These are phyloP conservation scores for Gadus chalcogrammus DNA, from an alignment of 2,113 vertebrate genomes.

Conservation along the genomic window DNA sequence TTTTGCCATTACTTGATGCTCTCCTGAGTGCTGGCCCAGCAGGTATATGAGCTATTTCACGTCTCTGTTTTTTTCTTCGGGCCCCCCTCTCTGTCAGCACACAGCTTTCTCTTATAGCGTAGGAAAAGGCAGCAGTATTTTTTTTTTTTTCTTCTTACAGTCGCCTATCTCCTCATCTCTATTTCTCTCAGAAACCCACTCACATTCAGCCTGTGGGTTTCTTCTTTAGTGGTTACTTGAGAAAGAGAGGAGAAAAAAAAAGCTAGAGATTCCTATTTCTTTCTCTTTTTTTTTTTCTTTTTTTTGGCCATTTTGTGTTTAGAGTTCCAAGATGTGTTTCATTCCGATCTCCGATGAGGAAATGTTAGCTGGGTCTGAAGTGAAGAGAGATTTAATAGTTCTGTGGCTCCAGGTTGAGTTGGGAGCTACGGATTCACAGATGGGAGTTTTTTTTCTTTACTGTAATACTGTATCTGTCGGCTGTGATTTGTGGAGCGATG, in stretches of 20 bases:
- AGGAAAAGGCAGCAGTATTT: neutral
- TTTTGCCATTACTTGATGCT: constrained; percentile 29
- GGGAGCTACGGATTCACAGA: constrained; percentile 41
- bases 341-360: constrained; percentile 24
- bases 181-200: constrained; percentile 3
- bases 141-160: constrained; percentile 22
- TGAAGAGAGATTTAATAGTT: constrained; percentile 19
- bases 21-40: constrained; percentile 38
- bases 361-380: constrained; percentile 30
- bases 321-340: too few species aligned
- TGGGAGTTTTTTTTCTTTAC: neutral
- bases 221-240: constrained; percentile 18
- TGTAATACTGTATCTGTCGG: constrained; percentile 19
- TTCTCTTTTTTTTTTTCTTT: constrained; percentile 12
- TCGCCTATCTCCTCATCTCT: constrained; percentile 33
- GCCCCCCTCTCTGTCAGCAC: constrained; percentile 16
- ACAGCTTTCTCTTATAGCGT: constrained; percentile 10
- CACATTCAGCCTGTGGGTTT: constrained; percentile 26
- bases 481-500: constrained; percentile 42
- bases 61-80: constrained; percentile 37
- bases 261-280: constrained; percentile 15
- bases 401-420: constrained; percentile 29
- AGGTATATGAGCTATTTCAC: constrained; percentile 35
- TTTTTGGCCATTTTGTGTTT: neutral
- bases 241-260: neutral